Evolutionary conservation across 2,888 invertebrate species (phyloP).

Genomic region (Chrysolina oricalcia): DNA sequence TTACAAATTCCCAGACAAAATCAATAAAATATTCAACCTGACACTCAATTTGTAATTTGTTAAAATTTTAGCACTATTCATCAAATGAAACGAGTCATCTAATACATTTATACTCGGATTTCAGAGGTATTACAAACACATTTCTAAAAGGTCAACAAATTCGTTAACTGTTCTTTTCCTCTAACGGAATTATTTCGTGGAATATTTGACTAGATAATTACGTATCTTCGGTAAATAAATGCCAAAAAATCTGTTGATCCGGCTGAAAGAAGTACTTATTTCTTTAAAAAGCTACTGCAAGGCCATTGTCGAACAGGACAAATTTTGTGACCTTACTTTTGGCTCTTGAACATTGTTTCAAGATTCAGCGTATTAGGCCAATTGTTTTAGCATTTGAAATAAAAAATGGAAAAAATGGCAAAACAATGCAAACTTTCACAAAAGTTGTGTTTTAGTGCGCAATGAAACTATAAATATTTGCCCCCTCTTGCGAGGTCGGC

Average conservation of each 20-base stretch:
- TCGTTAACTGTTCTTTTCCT: background rate
- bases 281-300: background rate
- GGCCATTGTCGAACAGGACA: background rate
- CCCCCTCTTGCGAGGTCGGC: too few species aligned
- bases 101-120: background rate
- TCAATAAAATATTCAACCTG: too few species aligned
- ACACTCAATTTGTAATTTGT: too few species aligned
- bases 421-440: too few species aligned
- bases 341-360: background rate
- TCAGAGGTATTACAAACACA: background rate
- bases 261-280: background rate
- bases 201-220: background rate
- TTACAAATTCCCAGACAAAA: too few species aligned
- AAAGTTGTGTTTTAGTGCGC: too few species aligned
- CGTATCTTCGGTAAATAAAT: background rate
- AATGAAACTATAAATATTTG: too few species aligned
- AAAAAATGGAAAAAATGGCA: too few species aligned
- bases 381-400: too few species aligned
- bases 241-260: background rate
- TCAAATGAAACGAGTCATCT: too few species aligned
- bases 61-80: too few species aligned
- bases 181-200: background rate
- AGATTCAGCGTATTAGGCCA: background rate
- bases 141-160: background rate
- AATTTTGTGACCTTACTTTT: background rate